These are phyloP conservation scores for Labia minor DNA, from an alignment of 2,888 invertebrate species.

Conservation along the genomic window DNA sequence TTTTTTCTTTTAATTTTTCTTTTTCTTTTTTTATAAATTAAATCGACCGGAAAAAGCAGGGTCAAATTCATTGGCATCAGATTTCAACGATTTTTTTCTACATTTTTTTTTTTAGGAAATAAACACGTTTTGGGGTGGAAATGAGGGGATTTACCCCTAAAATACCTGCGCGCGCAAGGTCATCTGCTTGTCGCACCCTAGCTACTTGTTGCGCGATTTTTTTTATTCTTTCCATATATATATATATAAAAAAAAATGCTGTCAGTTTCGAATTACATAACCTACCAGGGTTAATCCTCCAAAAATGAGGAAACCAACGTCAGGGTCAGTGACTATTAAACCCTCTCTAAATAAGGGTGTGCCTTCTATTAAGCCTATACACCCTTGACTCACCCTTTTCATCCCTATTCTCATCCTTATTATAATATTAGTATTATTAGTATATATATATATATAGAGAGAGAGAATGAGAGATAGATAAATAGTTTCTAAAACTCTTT, in stretches of 20 bases:
- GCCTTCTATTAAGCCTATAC: background rate
- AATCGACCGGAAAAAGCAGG: constrained; percentile 3
- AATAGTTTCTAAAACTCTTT: too few relatives aligned
- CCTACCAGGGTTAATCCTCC: constrained; percentile 1
- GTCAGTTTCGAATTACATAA: background rate
- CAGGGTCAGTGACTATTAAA: constrained; percentile 1
- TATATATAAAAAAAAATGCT: background rate
- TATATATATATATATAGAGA: too few relatives aligned
- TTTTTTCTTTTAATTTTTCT: background rate
- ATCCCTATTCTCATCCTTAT: too few relatives aligned
- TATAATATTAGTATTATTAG: too few relatives aligned
- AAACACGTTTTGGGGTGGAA: constrained; percentile 6
- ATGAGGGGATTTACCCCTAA: background rate
- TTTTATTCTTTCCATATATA: background rate
- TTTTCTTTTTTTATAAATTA: background rate
- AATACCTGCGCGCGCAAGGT: constrained; percentile 13
- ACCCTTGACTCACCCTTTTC: background rate
- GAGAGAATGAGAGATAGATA: too few relatives aligned
- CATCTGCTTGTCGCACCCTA: background rate
- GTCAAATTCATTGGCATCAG: background rate
- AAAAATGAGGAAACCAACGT: background rate
- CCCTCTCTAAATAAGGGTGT: background rate
- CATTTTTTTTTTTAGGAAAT: background rate
- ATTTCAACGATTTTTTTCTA: background rate
- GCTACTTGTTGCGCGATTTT: background rate